Base-by-base conservation (phyloP, 2,797 vertebrate genomes). In the Holocentrus rufus region DNA sequence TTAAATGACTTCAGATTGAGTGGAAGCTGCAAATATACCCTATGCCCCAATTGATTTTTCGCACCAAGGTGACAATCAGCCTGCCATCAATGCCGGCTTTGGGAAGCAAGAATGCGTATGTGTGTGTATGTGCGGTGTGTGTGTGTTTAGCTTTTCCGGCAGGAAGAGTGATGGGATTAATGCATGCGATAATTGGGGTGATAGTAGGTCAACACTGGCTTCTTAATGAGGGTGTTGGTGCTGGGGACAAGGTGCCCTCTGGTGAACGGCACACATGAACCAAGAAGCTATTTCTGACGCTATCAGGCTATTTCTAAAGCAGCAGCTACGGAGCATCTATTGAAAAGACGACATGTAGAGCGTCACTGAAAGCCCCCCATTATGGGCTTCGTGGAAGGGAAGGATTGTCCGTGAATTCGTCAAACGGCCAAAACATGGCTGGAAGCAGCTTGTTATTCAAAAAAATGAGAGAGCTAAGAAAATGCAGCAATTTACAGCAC, bases 141-240 rank as follows among this genome's bases (percentile, higher is more conserved):
- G 39, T 22, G 14, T 53, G 1, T 47, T 22, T 47, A 25, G 44
- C 55, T 66, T 72, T 34, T 79, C 66, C 54, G 66, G 58, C 42
- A 56, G 57, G 67, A 34, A 72, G 66, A 74, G 50, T 57, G 74
- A 82, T 74, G 67, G 59, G 64, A 80, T 81, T 81, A 82, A 85
- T 85, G 69, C 76, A 66, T 65, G 70, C 46, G 77, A 72, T 89
- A 87, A 89, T 83, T 89, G 85, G 70, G 85, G 82, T 82, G 73
- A 82, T 46, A 17, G 25, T 18, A 64, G 88, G 82, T 86, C 78
- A 82, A 5, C 14, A 23, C n/a, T 62, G 67, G 65, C 69, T 23
- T 76, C 55, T 77, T 87, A 90, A 88, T 82, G 72, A 83, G 72
- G 69, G 34, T 69, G 49, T 63, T 14, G 15, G 81, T 82, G 77